Conservation (phyloP, 1,140 invertebrate genomes). For the Bacillus rossius region DNA sequence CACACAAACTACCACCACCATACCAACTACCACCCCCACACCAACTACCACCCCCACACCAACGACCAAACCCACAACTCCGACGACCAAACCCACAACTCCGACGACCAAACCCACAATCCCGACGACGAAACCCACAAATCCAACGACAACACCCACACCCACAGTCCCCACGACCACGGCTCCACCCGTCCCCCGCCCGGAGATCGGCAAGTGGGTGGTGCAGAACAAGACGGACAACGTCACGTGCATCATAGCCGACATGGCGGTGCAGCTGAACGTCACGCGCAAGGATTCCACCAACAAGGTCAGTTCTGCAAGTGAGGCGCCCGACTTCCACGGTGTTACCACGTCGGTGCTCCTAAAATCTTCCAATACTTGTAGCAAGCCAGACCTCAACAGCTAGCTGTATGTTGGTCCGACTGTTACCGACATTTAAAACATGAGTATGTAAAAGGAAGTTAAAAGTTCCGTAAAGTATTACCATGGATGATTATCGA, state of each 20-base stretch:
- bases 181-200: constrained; percentile 37
- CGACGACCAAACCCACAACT: constrained; percentile 27
- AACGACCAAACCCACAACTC: constrained; percentile 20
- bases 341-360: neutral
- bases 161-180: constrained; percentile 15
- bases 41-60: constrained; percentile 21
- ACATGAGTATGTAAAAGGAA: too few relatives aligned
- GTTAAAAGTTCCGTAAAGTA: too few relatives aligned
- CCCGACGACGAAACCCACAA: constrained; percentile 32
- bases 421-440: too few relatives aligned
- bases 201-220: constrained; percentile 49
- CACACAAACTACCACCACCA: constrained; percentile 20
- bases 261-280: constrained; percentile 56
- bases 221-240: constrained; percentile 35
- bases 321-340: too few relatives aligned
- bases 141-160: constrained; percentile 21
- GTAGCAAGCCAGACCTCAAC: neutral
- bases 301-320: neutral
- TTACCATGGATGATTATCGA: too few relatives aligned
- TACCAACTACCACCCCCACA: constrained; percentile 21
- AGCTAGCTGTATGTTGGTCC: too few relatives aligned
- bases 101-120: constrained; percentile 36
- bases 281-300: constrained; percentile 45
- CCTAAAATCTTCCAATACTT: neutral
- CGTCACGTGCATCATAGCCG: constrained; percentile 51